Evolutionary conservation across 2,113 vertebrate species (phyloP).

Genomic region (Ptychochromis oligacanthus): DNA sequence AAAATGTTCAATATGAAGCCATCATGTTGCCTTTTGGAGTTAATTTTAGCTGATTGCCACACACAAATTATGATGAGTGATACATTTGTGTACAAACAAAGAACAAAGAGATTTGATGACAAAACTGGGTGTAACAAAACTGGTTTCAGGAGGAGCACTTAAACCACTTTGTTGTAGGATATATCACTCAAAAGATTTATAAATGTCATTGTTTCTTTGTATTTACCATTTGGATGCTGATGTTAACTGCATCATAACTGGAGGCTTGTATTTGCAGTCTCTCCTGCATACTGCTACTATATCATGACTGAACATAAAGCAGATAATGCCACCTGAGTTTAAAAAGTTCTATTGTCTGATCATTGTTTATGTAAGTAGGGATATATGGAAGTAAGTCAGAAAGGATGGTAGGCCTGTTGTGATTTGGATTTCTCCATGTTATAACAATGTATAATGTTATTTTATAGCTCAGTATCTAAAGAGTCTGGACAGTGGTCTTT

Average conservation of each 20-base stretch:
- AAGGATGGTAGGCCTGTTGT: not conserved
- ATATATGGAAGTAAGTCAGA: not conserved
- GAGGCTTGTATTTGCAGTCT: not conserved
- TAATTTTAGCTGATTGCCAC: not conserved
- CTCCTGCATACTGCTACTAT: not conserved
- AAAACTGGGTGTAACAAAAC: not conserved
- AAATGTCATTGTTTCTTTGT: not conserved
- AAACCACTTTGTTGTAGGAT: not conserved
- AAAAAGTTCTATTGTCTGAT: not conserved
- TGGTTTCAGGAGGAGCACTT: not conserved
- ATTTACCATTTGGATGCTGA: not conserved
- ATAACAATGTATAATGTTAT: not conserved
- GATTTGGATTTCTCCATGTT: no score
- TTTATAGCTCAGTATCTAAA: not conserved
- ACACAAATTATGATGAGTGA: not conserved
- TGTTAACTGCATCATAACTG: not conserved
- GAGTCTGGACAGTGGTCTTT: not conserved
- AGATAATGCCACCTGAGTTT: not conserved
- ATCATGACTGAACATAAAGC: not conserved
- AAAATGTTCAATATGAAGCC: slow-evolving; percentile 26
- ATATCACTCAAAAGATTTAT: not conserved
- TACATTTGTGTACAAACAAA: not conserved
- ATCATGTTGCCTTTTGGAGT: slow-evolving; percentile 14
- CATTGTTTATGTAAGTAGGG: not conserved
- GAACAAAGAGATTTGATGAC: not conserved